Conservation (phyloP, 1,140 invertebrate genomes). For the Calephelis virginiensis region DNA sequence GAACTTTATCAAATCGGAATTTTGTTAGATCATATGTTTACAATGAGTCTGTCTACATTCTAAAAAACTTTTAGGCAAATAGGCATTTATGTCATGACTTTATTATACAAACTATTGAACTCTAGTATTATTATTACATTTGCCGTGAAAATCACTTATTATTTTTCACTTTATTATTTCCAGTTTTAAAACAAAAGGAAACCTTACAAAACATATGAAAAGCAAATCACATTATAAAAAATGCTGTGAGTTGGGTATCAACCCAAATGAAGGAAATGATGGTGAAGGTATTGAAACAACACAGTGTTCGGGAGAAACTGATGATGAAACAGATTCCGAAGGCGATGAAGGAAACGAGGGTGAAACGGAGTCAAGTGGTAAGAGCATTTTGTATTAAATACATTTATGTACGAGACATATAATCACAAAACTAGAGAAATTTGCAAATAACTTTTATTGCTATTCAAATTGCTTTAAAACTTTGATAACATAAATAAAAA, state of each 20-base stretch:
- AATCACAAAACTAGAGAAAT: too few relatives aligned
- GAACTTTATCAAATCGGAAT: too few relatives aligned
- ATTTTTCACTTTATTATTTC: slow-evolving; percentile 45
- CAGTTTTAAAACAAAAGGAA: slow-evolving; percentile 98
- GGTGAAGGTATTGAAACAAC: slow-evolving; percentile 76
- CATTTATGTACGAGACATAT: too few relatives aligned
- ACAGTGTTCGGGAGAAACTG: slow-evolving; percentile 73
- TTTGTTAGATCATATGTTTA: too few relatives aligned
- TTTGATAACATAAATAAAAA: too few relatives aligned
- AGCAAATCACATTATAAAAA: slow-evolving; percentile 98
- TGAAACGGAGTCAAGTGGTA: slow-evolving; percentile 82
- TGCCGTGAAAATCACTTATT: background rate
- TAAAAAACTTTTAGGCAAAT: too few relatives aligned
- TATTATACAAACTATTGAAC: too few relatives aligned
- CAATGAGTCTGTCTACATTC: too few relatives aligned
- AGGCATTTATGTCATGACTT: too few relatives aligned
- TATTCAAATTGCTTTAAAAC: too few relatives aligned
- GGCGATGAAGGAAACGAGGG: slow-evolving; percentile 85
- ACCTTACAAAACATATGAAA: slow-evolving; percentile 99
- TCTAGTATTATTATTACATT: too few relatives aligned
- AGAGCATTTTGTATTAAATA: slow-evolving; percentile 33
- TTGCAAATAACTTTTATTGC: background rate
- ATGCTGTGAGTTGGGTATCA: slow-evolving; percentile 90
- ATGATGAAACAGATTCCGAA: slow-evolving; percentile 83
- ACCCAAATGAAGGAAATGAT: slow-evolving; percentile 86